Base-by-base conservation (phyloP, 2,888 invertebrate species). In the Microchrysa polita region DNA sequence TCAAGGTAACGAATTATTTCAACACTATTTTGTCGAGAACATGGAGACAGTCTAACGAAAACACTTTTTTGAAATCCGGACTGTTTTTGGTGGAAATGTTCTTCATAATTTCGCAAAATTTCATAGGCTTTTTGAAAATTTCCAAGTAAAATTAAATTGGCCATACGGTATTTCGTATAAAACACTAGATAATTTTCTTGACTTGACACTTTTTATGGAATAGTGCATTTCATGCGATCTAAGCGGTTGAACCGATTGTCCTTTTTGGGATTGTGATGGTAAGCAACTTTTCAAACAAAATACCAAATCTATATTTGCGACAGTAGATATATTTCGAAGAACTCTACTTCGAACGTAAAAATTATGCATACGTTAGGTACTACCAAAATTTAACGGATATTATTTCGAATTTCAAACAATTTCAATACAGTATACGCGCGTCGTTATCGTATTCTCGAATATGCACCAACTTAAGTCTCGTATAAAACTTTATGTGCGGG, bases 91-190 rank as follows among this genome's bases (percentile, higher is more conserved):
- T 57, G 18, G 42, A 69, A 40, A 18, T 40, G 40, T 34, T 40
- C 69, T 69, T 34, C 69, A 69, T 69, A 69, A 34, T 69, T 55
- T 69, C 16, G 18, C 42, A 55, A 57, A 42, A 55, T 22, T 12
- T 34, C 27, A n/a, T 18, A 57, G 7, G 48, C 14, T 16, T 14
- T 57, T 57, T 55, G 34, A 5, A n/a, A 40, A 9, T 55, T 20
- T 5, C 14, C 16, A 40, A 52, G 69, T 57, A 34, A 34, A 34
- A 69, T 55, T 69, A 57, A 42, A 69, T 69, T 69, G 69, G 69
- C 69, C 69, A 69, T 69, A 69, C 69, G 69, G 42, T 69, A 57
- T 34, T 23, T 27, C 27, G 27, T 2, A 34, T 34, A 34, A n/a
- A 40, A 22, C 44, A 18, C n/a, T 16, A 2, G 18, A 20, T 34